Percentiles rank a stretch among this genome's conserved stretches.
These are phyloP conservation scores for Drosophila longiperda DNA, from an alignment of 2,888 invertebrate species.

Conservation along the genomic window DNA sequence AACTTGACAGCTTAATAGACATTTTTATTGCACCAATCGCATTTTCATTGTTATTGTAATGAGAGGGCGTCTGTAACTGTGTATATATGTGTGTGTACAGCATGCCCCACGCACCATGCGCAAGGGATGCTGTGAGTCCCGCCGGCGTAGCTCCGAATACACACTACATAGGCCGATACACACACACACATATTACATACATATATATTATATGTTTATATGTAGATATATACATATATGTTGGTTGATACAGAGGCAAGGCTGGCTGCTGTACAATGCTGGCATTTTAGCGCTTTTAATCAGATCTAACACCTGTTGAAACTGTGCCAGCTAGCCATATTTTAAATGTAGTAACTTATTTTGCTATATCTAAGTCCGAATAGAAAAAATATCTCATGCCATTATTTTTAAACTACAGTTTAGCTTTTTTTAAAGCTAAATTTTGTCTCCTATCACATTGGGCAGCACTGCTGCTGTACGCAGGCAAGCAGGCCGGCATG, in stretches of 20 bases:
- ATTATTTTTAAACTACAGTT: neutral
- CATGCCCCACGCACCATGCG: conserved; percentile 7
- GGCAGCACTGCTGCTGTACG: neutral
- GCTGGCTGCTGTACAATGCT: conserved; percentile 13
- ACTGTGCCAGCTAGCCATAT: neutral
- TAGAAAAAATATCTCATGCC: neutral
- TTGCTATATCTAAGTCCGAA: neutral
- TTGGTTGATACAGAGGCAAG: conserved; percentile 4
- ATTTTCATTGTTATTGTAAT: conserved; percentile 61
- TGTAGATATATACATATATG: conserved; percentile 1
- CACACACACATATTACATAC: neutral
- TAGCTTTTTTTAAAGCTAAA: neutral
- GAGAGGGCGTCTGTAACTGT: conserved; percentile 24
- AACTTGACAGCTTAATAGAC: conserved; percentile 82
- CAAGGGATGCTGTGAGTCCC: conserved; percentile 48
- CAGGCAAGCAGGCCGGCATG: conserved; percentile 1
- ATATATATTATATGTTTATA: neutral
- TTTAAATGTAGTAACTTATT: neutral
- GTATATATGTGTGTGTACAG: conserved; percentile 10
- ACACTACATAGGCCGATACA: neutral
- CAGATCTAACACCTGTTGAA: neutral
- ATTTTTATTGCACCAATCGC: conserved; percentile 71
- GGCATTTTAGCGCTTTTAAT: neutral
- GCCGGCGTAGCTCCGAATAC: conserved; percentile 14
- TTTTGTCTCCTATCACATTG: neutral